These are phyloP conservation scores for Halichoeres trimaculatus DNA, from an alignment of 2,113 vertebrate genomes.

Conservation along the genomic window DNA sequence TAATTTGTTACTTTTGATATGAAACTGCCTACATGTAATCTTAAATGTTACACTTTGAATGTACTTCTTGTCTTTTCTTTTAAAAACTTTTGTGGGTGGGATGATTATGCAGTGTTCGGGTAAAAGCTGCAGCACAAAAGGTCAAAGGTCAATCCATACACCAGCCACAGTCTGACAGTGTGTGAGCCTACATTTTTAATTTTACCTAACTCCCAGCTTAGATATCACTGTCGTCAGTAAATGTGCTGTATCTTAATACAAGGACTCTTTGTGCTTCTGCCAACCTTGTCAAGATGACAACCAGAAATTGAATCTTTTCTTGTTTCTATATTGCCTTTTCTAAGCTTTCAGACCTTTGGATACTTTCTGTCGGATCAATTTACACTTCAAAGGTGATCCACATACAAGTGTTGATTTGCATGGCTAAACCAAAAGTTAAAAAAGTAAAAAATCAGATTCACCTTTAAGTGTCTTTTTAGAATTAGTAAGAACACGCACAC, in stretches of 20 bases:
- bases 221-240: constrained; percentile 53
- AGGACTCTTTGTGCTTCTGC: constrained; percentile 5
- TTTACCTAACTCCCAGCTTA: constrained; percentile 53
- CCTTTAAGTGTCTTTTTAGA: constrained; percentile 41
- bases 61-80: constrained; percentile 47
- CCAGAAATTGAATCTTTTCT: constrained; percentile 40
- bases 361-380: constrained; percentile 64
- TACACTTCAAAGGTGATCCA: constrained; percentile 77
- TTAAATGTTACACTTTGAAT: constrained; percentile 66
- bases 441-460: constrained; percentile 61
- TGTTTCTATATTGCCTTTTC: constrained; percentile 5
- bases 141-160: constrained; percentile 33
- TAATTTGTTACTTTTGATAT: constrained; percentile 42
- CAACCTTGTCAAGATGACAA: constrained; percentile 48
- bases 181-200: constrained; percentile 13
- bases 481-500: constrained; percentile 63
- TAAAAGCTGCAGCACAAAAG: constrained; percentile 21
- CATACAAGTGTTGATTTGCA: constrained; percentile 76
- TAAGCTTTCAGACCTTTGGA: constrained; percentile 21
- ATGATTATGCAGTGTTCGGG: too few species aligned
- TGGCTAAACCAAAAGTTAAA: constrained; percentile 50
- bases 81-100: constrained; percentile 23
- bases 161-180: constrained; percentile 49
- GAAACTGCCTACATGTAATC: constrained; percentile 53
- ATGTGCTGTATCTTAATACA: constrained; percentile 35